These are phyloP conservation scores for Sialia sialis DNA, from an alignment of 2,113 vertebrate genomes.

Conservation along the genomic window DNA sequence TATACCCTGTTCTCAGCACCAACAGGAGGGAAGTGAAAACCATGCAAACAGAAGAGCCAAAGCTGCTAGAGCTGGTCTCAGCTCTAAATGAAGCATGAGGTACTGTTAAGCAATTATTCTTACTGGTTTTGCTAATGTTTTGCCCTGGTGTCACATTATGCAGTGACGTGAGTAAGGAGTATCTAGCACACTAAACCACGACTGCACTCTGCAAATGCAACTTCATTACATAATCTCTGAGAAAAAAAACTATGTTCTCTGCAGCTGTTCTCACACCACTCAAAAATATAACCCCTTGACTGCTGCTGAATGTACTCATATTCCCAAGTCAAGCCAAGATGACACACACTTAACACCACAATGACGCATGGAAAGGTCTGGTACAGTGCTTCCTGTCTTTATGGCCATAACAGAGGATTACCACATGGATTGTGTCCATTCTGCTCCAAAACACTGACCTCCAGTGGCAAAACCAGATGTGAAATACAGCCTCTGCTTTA, in stretches of 20 bases:
- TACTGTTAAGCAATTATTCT: not conserved
- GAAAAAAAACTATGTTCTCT: not conserved
- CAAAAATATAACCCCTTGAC: conserved; percentile 43
- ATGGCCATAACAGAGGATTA: not conserved
- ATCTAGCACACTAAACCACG: not conserved
- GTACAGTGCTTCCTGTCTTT: conserved; percentile 9
- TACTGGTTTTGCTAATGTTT: not conserved
- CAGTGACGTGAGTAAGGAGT: not conserved
- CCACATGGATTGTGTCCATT: not conserved
- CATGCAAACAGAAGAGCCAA: not conserved
- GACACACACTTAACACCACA: conserved; percentile 21
- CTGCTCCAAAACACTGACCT: conserved; percentile 41
- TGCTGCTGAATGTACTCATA: not conserved
- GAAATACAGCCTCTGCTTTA: not conserved
- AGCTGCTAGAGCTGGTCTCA: not conserved
- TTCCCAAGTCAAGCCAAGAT: conserved; percentile 6
- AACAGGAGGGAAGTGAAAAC: not conserved
- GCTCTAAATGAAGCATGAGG: not conserved
- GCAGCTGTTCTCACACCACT: conserved; percentile 30
- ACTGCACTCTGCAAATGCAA: not conserved
- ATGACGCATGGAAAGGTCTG: conserved; percentile 47
- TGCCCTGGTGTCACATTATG: not conserved
- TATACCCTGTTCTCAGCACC: not conserved
- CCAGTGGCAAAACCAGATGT: conserved; percentile 19
- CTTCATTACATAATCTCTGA: not conserved